Conservation (phyloP, 64 coral and sea anemone species). For the Montipora capricornis region DNA sequence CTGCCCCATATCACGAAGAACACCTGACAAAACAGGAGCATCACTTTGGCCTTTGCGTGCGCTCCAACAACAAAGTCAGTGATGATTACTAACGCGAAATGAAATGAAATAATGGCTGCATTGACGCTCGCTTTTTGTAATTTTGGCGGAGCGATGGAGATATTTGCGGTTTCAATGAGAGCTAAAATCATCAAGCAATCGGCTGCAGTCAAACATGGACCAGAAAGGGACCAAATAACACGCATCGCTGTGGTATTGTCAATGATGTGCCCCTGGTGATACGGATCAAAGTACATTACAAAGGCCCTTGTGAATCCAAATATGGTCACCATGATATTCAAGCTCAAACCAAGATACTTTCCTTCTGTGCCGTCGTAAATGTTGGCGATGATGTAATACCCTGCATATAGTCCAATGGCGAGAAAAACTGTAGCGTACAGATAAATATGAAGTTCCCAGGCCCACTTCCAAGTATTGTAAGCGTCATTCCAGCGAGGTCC, state of each 20-base stretch:
- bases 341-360: conserved; percentile 70
- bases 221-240: conserved; percentile 74
- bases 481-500: conserved; percentile 78
- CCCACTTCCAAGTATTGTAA: conserved; percentile 63
- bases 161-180: conserved; percentile 71
- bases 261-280: conserved; percentile 80
- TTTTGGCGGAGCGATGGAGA: conserved; percentile 65
- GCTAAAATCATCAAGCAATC: conserved; percentile 77
- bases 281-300: conserved; percentile 82
- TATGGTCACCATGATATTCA: conserved; percentile 67
- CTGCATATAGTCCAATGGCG: conserved; percentile 69
- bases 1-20: conserved; percentile 68
- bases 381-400: conserved; percentile 65
- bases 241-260: conserved; percentile 59
- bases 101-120: conserved; percentile 48
- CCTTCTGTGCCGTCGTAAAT: conserved; percentile 72
- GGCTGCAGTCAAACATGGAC: conserved; percentile 78
- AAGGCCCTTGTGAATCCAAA: conserved; percentile 76
- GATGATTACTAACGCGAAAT: conserved; percentile 72
- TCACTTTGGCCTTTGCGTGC: conserved; percentile 66
- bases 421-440: conserved; percentile 69
- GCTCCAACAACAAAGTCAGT: conserved; percentile 80
- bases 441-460: conserved; percentile 80
- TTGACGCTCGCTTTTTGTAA: conserved; percentile 64
- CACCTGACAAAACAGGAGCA: conserved; percentile 86